Evolutionary conservation across 1,140 invertebrate genomes (phyloP).

Genomic region (Leucophenga varia): DNA sequence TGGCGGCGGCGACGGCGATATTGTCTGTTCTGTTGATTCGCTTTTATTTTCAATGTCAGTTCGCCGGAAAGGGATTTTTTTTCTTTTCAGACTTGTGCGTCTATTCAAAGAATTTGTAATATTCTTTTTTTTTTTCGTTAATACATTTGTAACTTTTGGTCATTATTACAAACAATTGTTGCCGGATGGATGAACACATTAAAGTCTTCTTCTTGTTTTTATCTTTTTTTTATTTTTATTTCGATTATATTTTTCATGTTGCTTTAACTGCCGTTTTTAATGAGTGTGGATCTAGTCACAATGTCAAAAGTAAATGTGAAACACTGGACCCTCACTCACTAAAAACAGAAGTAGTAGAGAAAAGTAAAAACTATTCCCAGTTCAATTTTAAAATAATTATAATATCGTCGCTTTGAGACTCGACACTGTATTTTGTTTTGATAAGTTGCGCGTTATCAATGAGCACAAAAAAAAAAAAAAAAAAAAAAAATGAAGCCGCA

Average conservation of each 20-base stretch:
- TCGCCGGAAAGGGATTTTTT: conserved; percentile 10
- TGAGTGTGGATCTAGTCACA: conserved; percentile 58
- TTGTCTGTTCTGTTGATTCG: no score
- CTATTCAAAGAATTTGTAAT: not conserved
- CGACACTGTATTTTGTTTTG: conserved; percentile 1
- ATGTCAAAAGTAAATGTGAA: conserved; percentile 50
- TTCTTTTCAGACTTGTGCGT: no score
- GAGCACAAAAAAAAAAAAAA: no score
- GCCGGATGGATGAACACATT: not conserved
- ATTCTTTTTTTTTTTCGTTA: conserved; percentile 1
- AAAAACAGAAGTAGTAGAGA: conserved; percentile 50
- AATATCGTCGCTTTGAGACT: conserved; percentile 1
- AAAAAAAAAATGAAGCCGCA: no score
- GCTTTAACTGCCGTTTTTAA: conserved; percentile 55
- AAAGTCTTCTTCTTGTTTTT: not conserved
- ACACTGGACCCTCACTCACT: conserved; percentile 57
- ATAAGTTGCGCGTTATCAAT: no score
- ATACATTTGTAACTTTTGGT: not conserved
- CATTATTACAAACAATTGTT: not conserved
- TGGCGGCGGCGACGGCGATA: no score
- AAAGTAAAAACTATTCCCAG: not conserved
- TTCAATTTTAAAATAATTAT: conserved; percentile 15
- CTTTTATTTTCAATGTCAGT: not conserved
- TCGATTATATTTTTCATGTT: conserved; percentile 5
- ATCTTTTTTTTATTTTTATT: conserved; percentile 4